Evolutionary conservation across 2,113 vertebrate species (phyloP), one percentile per base, ranked within the genome.

Genomic region (Salvelinus sp.): DNA sequence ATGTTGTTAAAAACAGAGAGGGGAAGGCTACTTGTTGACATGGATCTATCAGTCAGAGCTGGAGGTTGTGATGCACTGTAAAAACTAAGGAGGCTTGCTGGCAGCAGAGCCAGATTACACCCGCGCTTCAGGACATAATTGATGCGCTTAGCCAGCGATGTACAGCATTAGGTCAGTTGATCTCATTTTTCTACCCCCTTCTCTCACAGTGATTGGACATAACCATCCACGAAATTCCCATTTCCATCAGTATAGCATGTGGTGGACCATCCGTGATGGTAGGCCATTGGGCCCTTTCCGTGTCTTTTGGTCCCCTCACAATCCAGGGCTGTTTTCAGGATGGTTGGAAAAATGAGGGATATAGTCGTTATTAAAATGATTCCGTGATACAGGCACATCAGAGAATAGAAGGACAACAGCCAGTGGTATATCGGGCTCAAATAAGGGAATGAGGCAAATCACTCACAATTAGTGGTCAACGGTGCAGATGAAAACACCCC

Each of bases 171-270:
- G 9, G 63, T 66, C 67, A 62, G 23, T 57, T 73, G n/a, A 72
- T 38, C 25, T 27, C 58, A 48, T 33, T 65, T 77, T 73, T 69
- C 66, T 60, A 77, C 47, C 47, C 73, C 62, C 54, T 18, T 47
- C 27, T 58, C 16, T 68, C 30, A 28, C 47, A 72, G 70, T 28
- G 67, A 72, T 74, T 75, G 50, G 25, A 73, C 77, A 67, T 79
- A 77, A 82, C 77, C 83, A 75, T 78, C 72, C 65, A 75, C 73
- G 48, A 77, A 77, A 82, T 75, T 44, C 66, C 44, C 67, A 70
- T 70, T 75, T 78, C 44, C 75, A 73, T 82, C 77, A 70, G 65
- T 22, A 22, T 33, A 25, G 69, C 48, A 14, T 57, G 54, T 23
- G 47, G 33, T n/a, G 22, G 65, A 27, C 16, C 28, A 16, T 28